Conservation (phyloP, 1,140 invertebrate genomes). For the Zaprionus gabonicus region DNA sequence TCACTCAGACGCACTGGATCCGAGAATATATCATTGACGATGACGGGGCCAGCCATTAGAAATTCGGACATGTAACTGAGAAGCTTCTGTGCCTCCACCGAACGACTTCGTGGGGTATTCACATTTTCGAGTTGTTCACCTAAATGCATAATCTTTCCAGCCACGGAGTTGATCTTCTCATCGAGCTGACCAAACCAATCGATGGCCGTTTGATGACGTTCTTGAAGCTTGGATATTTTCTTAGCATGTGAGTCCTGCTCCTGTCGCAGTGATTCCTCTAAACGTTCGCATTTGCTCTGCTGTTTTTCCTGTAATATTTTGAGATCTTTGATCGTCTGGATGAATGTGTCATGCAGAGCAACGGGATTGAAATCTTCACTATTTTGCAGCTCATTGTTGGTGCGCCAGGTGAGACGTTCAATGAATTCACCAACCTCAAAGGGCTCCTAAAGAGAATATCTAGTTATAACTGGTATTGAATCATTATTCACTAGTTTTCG, state of each 20-base stretch:
- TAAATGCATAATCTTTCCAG: slow-evolving; percentile 98
- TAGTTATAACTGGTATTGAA: background rate
- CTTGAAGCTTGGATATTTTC: slow-evolving; percentile 92
- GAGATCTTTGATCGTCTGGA: slow-evolving; percentile 93
- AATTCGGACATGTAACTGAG: slow-evolving; percentile 98
- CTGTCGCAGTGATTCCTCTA: slow-evolving; percentile 93
- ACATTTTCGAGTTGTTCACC: slow-evolving; percentile 99
- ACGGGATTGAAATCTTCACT: slow-evolving; percentile 91
- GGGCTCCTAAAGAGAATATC: slow-evolving; percentile 89
- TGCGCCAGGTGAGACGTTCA: slow-evolving; percentile 97
- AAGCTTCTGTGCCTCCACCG: slow-evolving; percentile 96
- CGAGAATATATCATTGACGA: slow-evolving; percentile 94
- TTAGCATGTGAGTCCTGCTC: slow-evolving; percentile 94
- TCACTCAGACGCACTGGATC: slow-evolving; percentile 95
- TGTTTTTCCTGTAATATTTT: slow-evolving; percentile 92
- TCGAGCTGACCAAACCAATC: slow-evolving; percentile 96
- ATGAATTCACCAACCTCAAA: slow-evolving; percentile 99
- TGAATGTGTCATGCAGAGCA: slow-evolving; percentile 95
- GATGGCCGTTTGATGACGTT: slow-evolving; percentile 92
- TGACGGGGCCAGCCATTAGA: slow-evolving; percentile 91
- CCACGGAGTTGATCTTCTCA: slow-evolving; percentile 97
- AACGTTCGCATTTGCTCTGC: slow-evolving; percentile 93
- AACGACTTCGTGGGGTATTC: slow-evolving; percentile 95
- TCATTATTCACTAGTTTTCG: slow-evolving; percentile 16
- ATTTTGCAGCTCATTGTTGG: slow-evolving; percentile 91